These are phyloP conservation scores for Cataglyphis altisquamis DNA, from an alignment of 2,888 invertebrate species.

Conservation along the genomic window DNA sequence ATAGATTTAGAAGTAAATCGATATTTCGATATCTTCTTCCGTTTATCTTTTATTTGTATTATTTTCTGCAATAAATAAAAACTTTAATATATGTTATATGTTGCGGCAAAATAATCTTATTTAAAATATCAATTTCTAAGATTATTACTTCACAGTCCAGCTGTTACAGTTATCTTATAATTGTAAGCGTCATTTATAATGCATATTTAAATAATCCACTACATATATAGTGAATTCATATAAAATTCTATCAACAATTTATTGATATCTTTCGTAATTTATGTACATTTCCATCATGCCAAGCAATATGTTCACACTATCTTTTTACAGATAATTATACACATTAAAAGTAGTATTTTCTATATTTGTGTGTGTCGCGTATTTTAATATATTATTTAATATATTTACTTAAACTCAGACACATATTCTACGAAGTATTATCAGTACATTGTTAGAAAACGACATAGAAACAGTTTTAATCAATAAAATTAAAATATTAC, in stretches of 20 bases:
- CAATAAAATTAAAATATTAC: neutral
- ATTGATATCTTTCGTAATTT: conserved; percentile 74
- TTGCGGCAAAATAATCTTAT: neutral
- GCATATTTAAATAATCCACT: neutral
- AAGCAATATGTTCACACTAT: conserved; percentile 58
- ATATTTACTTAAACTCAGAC: conserved; percentile 32
- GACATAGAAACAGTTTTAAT: conserved; percentile 55
- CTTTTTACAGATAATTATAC: conserved; percentile 55
- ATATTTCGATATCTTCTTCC: neutral
- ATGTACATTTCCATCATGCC: conserved; percentile 74
- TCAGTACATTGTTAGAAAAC: conserved; percentile 46
- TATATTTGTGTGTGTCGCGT: conserved; percentile 56
- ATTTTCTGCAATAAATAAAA: no score
- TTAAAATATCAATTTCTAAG: neutral
- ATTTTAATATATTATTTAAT: conserved; percentile 12
- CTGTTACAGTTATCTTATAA: neutral
- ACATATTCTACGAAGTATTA: conserved; percentile 53
- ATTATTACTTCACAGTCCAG: neutral
- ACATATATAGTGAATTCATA: neutral
- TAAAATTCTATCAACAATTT: conserved; percentile 71
- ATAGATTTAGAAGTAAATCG: neutral
- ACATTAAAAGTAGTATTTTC: conserved; percentile 57
- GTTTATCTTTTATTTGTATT: neutral
- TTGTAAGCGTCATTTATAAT: neutral
- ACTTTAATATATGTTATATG: neutral